phyloP scores from a whole-genome alignment of 1,140 invertebrate genomes.

The Nasonia giraulti region DNA sequence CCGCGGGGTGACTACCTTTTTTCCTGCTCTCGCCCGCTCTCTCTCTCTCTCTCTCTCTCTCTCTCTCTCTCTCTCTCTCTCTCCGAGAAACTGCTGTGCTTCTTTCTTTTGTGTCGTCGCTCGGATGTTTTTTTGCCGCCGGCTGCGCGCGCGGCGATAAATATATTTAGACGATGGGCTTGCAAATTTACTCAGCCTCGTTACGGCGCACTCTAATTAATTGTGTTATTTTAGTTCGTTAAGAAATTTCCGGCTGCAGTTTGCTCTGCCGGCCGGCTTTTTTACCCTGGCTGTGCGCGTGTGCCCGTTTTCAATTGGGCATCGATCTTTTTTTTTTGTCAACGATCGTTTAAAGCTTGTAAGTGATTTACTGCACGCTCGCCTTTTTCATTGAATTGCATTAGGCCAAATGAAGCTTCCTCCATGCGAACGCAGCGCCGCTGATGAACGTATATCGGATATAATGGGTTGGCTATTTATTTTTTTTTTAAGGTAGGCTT shows the following conservation, averaged over 20 bases:
- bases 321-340: neutral
- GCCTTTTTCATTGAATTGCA: neutral
- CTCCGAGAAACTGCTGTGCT: neutral
- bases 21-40: neutral
- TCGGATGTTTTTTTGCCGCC: neutral
- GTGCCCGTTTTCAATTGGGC: too few relatives aligned
- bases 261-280: too few relatives aligned
- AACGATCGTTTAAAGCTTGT: neutral
- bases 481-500: too few relatives aligned
- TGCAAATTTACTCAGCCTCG: neutral
- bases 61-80: too few relatives aligned
- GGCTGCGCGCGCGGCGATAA: neutral
- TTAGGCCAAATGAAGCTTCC: neutral
- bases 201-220: neutral
- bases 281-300: too few relatives aligned
- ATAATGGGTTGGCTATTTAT: too few relatives aligned
- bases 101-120: neutral
- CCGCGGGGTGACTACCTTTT: neutral
- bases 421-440: neutral
- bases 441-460: too few relatives aligned
- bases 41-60: neutral
- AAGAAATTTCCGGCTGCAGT: neutral
- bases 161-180: constrained; percentile 20
- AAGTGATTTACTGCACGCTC: neutral
- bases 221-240: neutral